These are phyloP conservation scores for Drosophila hawaiiensis DNA, from an alignment of 2,888 invertebrate species.

Conservation along the genomic window DNA sequence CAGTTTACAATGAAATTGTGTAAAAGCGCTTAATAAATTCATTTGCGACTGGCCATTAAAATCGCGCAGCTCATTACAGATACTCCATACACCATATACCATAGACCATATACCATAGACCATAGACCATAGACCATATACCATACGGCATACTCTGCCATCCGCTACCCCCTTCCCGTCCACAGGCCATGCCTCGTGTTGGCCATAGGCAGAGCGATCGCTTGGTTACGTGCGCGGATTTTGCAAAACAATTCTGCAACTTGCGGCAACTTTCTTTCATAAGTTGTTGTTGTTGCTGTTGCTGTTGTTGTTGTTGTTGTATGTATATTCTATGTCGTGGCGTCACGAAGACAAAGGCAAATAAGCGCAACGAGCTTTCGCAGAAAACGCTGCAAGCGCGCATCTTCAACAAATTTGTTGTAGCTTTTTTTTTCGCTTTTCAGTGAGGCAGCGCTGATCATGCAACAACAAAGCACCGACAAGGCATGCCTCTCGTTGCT, in stretches of 20 bases:
- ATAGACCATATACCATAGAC: background rate
- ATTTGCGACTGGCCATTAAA: conserved; percentile 73
- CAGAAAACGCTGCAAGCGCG: conserved; percentile 79
- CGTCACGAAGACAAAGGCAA: conserved; percentile 79
- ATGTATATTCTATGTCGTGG: conserved; percentile 70
- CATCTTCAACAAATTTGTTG: conserved; percentile 70
- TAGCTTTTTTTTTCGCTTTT: conserved; percentile 16
- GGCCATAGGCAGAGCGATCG: conserved; percentile 27
- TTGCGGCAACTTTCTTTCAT: conserved; percentile 77
- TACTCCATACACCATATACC: background rate
- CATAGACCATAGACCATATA: background rate
- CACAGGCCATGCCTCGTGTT: background rate
- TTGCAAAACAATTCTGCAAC: conserved; percentile 64
- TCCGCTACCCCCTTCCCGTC: background rate
- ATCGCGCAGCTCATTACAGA: conserved; percentile 71
- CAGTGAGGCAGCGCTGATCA: conserved; percentile 22
- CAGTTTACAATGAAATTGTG: conserved; percentile 79
- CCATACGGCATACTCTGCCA: background rate
- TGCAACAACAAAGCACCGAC: conserved; percentile 58
- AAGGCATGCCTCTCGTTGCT: conserved; percentile 19
- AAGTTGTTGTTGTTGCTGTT: conserved; percentile 18
- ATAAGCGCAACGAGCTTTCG: conserved; percentile 76
- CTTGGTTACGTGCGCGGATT: conserved; percentile 73
- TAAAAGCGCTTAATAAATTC: conserved; percentile 80
- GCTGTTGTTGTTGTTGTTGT: conserved; percentile 27